A percentile compares a stretch with the other conserved stretches of the same genome.
Evolutionary conservation across 1,140 invertebrate genomes (phyloP).

Genomic region (Teleopsis dalmanni): DNA sequence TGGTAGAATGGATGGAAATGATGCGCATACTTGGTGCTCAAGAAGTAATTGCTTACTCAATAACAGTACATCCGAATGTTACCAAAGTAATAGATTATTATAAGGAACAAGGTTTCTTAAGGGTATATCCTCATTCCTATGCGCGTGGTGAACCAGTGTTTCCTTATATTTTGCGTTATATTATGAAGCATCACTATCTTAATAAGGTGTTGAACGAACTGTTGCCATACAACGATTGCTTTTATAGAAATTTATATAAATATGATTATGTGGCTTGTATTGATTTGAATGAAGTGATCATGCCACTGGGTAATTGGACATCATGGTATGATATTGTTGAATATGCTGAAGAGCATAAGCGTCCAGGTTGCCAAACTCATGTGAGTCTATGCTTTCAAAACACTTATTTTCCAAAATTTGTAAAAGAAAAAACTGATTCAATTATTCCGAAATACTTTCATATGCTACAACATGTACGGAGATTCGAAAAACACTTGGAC

Average conservation of each 20-base stretch:
- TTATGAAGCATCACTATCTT: constrained; percentile 50
- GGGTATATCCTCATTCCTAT: background rate
- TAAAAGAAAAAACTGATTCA: too few species aligned
- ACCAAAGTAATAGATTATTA: constrained; percentile 77
- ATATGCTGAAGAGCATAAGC: background rate
- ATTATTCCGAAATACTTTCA: constrained; percentile 48
- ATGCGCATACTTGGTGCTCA: constrained; percentile 75
- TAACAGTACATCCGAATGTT: constrained; percentile 75
- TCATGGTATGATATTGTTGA: constrained; percentile 41
- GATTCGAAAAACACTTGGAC: constrained; percentile 21
- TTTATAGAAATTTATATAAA: constrained; percentile 68
- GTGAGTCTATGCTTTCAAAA: too few species aligned
- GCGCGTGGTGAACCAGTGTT: background rate
- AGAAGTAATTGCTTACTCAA: constrained; percentile 81
- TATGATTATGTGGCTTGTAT: constrained; percentile 68
- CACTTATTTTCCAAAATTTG: too few species aligned
- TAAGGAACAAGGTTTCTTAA: constrained; percentile 50
- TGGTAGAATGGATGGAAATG: constrained; percentile 89
- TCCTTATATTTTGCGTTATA: constrained; percentile 54
- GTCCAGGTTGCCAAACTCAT: too few species aligned
- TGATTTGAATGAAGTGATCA: constrained; percentile 73
- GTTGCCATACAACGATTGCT: constrained; percentile 76
- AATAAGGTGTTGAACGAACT: constrained; percentile 80
- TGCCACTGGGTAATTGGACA: constrained; percentile 47
- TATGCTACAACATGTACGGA: constrained; percentile 35